A percentile compares a stretch with the other conserved stretches of the same genome.
These are phyloP conservation scores for Dolomedes plantarius DNA, from an alignment of 2,888 invertebrate genomes.

Conservation along the genomic window DNA sequence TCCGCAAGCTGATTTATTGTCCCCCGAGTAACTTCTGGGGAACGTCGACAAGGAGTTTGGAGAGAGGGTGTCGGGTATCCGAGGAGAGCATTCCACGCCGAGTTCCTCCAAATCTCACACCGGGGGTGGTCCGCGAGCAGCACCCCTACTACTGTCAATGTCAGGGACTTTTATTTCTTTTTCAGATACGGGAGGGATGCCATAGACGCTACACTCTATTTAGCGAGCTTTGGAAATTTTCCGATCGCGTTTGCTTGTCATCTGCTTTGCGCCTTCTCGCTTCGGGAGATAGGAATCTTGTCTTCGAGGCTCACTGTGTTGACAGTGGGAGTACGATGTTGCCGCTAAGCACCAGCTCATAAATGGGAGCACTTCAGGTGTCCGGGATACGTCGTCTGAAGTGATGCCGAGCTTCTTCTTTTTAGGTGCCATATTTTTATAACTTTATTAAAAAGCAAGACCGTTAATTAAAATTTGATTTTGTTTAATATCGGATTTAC, in stretches of 20 bases:
- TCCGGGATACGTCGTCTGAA: no score
- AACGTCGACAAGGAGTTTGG: slow-evolving; percentile 26
- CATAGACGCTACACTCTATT: slow-evolving; percentile 30
- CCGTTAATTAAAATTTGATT: no score
- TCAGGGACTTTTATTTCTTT: slow-evolving; percentile 27
- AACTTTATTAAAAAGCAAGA: no score
- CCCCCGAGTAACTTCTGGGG: background rate
- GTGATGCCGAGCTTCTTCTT: no score
- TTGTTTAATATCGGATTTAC: no score
- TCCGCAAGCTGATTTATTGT: slow-evolving; percentile 59
- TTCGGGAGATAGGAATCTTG: slow-evolving; percentile 24
- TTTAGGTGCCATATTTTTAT: no score
- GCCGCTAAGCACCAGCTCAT: no score
- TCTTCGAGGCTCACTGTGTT: background rate
- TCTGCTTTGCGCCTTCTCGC: slow-evolving; percentile 47
- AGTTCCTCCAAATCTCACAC: slow-evolving; percentile 27
- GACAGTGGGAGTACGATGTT: background rate
- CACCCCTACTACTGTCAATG: slow-evolving; percentile 48
- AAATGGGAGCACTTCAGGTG: no score
- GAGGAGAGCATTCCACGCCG: slow-evolving; percentile 34
- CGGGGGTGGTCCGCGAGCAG: slow-evolving; percentile 28
- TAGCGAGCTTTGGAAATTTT: slow-evolving; percentile 8
- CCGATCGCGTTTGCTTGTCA: slow-evolving; percentile 49
- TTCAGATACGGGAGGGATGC: background rate
- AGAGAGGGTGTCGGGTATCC: slow-evolving; percentile 53